Evolutionary conservation across 2,113 vertebrate species (phyloP).

Genomic region (Irena cyanogastra): DNA sequence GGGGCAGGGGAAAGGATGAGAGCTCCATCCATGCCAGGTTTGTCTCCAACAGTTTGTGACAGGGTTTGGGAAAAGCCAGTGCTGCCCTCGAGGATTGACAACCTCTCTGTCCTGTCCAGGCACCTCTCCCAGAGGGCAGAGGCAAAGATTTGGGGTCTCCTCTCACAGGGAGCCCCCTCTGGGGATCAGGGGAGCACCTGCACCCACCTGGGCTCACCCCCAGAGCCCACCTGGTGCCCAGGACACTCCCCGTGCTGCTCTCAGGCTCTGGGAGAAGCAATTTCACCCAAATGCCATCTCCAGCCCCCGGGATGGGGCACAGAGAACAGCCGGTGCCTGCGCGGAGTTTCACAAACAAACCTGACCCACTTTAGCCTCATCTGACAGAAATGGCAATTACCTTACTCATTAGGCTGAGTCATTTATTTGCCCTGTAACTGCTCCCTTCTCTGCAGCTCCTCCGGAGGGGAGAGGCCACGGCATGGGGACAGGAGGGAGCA

Average conservation of each 20-base stretch:
- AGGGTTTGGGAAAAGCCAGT: neutral
- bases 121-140: neutral
- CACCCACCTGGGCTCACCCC: neutral
- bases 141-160: neutral
- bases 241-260: neutral
- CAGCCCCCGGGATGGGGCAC: neutral
- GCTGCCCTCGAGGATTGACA: neutral
- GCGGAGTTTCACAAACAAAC: conserved; percentile 52
- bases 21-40: fast-evolving
- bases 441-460: neutral
- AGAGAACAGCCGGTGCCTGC: conserved; percentile 34
- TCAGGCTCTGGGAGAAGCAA: neutral
- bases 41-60: neutral
- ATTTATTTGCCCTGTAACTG: conserved; percentile 49
- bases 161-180: neutral
- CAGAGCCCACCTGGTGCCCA: neutral
- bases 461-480: conserved; percentile 15
- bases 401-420: conserved; percentile 52
- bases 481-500: neutral
- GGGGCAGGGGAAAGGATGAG: neutral
- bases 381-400: conserved; percentile 27
- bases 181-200: neutral
- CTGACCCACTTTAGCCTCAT: conserved; percentile 54
- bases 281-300: neutral
- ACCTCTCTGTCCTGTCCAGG: neutral